Base-by-base conservation (phyloP, 2,797 vertebrate genomes). In the Malacoctenus gilli region DNA sequence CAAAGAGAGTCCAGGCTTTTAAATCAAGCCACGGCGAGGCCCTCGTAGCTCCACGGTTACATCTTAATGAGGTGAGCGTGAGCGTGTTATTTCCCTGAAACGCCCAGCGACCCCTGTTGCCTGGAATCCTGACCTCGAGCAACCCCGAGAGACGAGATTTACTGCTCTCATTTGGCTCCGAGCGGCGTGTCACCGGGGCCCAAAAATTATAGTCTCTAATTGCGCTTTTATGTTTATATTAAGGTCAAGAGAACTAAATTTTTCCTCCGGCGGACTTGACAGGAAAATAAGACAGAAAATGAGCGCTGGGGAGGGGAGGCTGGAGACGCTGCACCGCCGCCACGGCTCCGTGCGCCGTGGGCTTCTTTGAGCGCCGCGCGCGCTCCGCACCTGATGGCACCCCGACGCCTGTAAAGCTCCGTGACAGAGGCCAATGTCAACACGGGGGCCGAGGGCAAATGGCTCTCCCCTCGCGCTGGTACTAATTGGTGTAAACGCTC, bases 401-500 rank as follows among this genome's bases (percentile, higher is more conserved):
- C 75, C 69, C 78, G 78, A 79, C 67, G 75, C 79, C 85, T 61
- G 72, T 60, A 75, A 65, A 79, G 74, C 77, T 71, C 68, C 39
- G 54, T 49, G 68, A 70, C 65, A 51, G 32, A 15, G 22, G 87
- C 89, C 88, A 91, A 86, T 53, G 71, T 89, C 84, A 90, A 90
- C 85, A 91, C 28, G 11, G n/a, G n/a, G 22, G 46, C 52, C 63
- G 51, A 62, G 72, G 72, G 73, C 83, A 84, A 87, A 86, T 72
- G 64, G 67, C 72, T 80, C 83, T 87, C 50, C 54, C 56, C 79
- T 11, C 46, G 43, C 72, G 60, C 77, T 75, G 78, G 71, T 67
- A 74, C 83, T 90, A 88, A 89, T 89, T 89, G 88, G 85, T 84
- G 84, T 75, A 84, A 87, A 83, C 73, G 75, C 62, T 62, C 67